Evolutionary conservation across 2,888 invertebrate genomes (phyloP).

Genomic region (Lomographa bimaculata): DNA sequence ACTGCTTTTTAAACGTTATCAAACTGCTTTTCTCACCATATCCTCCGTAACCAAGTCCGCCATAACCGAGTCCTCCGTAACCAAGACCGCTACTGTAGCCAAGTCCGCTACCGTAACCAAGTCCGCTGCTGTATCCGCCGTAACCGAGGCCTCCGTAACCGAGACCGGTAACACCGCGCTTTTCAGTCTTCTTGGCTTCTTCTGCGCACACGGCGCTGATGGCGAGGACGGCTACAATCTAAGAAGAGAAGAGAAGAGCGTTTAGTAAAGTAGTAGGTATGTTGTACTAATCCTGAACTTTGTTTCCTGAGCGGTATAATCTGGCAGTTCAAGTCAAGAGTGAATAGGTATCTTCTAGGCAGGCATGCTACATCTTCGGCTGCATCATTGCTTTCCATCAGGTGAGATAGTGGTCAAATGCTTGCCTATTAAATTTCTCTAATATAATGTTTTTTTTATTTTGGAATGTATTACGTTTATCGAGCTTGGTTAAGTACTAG

Average conservation of each 20-base stretch:
- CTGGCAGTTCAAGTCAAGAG: no score
- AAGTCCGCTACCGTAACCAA: slow-evolving; percentile 42
- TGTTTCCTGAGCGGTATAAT: no score
- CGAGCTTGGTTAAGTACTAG: no score
- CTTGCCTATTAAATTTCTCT: not conserved
- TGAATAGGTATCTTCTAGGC: no score
- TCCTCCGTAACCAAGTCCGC: slow-evolving; percentile 36
- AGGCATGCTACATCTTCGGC: no score
- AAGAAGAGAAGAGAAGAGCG: slow-evolving; percentile 8
- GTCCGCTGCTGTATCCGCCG: slow-evolving; percentile 47
- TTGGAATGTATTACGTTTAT: no score
- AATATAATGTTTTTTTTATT: no score
- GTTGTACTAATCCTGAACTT: not conserved
- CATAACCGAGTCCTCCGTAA: slow-evolving; percentile 41
- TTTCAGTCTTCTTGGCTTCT: slow-evolving; percentile 75
- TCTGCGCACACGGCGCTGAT: slow-evolving; percentile 69
- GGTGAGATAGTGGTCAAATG: no score
- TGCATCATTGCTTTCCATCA: no score
- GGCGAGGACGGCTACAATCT: slow-evolving; percentile 67
- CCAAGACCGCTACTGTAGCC: slow-evolving; percentile 40
- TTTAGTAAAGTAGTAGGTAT: no score
- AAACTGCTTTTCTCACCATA: no score
- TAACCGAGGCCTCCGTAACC: slow-evolving; percentile 70
- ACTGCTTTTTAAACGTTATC: no score
- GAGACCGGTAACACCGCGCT: slow-evolving; percentile 71